Evolutionary conservation across 2,888 invertebrate genomes (phyloP), one percentile per base, ranked within the genome.

Genomic region (Drosophila kokeensis): DNA sequence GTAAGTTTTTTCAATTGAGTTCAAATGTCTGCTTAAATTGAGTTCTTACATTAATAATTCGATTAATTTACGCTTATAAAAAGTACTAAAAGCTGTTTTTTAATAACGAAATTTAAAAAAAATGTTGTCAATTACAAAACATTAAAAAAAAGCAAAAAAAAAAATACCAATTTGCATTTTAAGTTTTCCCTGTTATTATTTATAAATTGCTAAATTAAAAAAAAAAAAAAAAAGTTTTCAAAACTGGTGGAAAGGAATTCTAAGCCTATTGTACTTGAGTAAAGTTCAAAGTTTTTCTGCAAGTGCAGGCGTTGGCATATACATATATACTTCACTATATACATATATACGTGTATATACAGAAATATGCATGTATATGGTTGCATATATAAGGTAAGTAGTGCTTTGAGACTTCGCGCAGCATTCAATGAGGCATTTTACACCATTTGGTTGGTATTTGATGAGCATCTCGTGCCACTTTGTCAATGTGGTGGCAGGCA

Each of bases 401-500:
- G 77, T 77, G 69, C 77, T 73, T 73, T 59, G 76, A 78, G 84
- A 79, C 66, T 64, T 73, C 77, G 61, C 67, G 65, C 67, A 67
- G 73, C 67, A 81, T 85, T 87, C 87, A 90, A 87, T 87, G 90
- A 88, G 90, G 87, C 88, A 83, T 88, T 87, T 87, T 83, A 88
- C 89, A 83, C 90, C 86, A 88, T 90, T 84, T 81, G 74, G 73
- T 66, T 87, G 83, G 83, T 57, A 85, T 89, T 89, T 86, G 85
- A 87, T 82, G 85, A 87, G 85, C 88, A 82, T 66, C 81, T 53
- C 81, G 45, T 58, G 72, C 60, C 66, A 76, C 68, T 69, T 70
- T 70, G 58, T 69, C 77, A 76, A 80, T 55, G 57, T 73, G 71
- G 52, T 13, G 11, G 8, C 27, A 2, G 11, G 8, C 27, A 2